Percentiles rank a stretch among this genome's conserved stretches.
These are phyloP conservation scores for Drosophila aldrichi DNA, from an alignment of 2,888 invertebrate genomes.

Conservation along the genomic window DNA sequence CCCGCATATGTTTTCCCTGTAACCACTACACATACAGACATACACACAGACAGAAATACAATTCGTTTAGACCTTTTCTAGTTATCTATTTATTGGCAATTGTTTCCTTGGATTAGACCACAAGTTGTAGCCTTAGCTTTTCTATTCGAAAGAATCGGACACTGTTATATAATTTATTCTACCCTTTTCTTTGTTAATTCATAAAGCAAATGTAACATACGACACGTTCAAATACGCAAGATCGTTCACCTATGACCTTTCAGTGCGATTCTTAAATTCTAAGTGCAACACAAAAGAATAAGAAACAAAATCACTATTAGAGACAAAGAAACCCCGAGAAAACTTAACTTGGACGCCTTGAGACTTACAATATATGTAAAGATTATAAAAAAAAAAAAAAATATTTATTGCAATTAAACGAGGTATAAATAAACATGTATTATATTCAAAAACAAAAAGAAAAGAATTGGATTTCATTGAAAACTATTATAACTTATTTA, in stretches of 20 bases:
- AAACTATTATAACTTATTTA: no score
- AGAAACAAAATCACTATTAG: neutral
- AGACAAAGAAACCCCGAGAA: neutral
- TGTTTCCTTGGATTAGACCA: conserved; percentile 59
- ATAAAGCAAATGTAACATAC: conserved; percentile 58
- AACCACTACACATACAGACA: conserved; percentile 13
- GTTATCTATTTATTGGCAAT: conserved; percentile 62
- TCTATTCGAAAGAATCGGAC: conserved; percentile 25
- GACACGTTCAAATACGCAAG: conserved; percentile 15
- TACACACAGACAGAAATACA: conserved; percentile 49
- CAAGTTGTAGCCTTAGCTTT: conserved; percentile 42
- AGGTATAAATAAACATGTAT: conserved; percentile 67
- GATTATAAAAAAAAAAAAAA: conserved; percentile 57
- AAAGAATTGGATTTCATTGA: neutral
- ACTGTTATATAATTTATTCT: conserved; percentile 17
- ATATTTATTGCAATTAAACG: conserved; percentile 72
- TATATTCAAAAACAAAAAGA: conserved; percentile 60
- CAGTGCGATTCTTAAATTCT: conserved; percentile 47
- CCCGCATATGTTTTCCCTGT: conserved; percentile 10
- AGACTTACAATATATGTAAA: conserved; percentile 76
- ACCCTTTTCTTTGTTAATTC: neutral
- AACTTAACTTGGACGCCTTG: conserved; percentile 64
- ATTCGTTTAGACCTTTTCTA: conserved; percentile 45
- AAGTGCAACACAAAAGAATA: conserved; percentile 47
- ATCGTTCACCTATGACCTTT: conserved; percentile 20